Conservation (phyloP, 1,140 invertebrate genomes). For the Ridgeia piscesae region DNA sequence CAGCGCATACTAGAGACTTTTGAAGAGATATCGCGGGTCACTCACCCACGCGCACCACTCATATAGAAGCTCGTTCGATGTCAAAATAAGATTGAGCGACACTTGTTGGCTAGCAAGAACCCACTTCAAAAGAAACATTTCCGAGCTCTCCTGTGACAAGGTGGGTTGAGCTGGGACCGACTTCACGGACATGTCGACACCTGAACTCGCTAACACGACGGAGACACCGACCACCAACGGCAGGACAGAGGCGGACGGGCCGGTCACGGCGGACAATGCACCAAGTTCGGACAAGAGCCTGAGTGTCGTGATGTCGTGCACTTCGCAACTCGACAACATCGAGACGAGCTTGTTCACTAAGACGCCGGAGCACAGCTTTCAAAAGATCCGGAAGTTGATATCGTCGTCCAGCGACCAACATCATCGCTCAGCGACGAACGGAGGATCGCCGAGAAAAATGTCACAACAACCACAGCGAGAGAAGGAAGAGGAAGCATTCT, state of each 20-base stretch:
- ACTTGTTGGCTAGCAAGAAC: not conserved
- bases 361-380: not conserved
- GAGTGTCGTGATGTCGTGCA: not conserved
- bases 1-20: not conserved
- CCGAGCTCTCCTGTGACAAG: not conserved
- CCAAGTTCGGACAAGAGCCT: not conserved
- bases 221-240: not conserved
- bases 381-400: not conserved
- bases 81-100: not conserved
- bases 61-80: not conserved
- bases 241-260: not conserved
- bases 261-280: not conserved
- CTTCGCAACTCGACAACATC: not conserved
- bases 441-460: not conserved
- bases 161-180: not conserved
- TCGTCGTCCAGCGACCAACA: not conserved
- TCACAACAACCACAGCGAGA: not conserved
- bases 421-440: not conserved
- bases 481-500: not conserved
- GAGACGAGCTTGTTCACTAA: not conserved
- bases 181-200: not conserved
- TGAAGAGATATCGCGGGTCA: not conserved
- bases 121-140: not conserved
- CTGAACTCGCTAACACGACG: not conserved
- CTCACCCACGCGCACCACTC: not conserved